Conservation (phyloP, 2,888 invertebrate genomes). For the Panorpa germanica region DNA sequence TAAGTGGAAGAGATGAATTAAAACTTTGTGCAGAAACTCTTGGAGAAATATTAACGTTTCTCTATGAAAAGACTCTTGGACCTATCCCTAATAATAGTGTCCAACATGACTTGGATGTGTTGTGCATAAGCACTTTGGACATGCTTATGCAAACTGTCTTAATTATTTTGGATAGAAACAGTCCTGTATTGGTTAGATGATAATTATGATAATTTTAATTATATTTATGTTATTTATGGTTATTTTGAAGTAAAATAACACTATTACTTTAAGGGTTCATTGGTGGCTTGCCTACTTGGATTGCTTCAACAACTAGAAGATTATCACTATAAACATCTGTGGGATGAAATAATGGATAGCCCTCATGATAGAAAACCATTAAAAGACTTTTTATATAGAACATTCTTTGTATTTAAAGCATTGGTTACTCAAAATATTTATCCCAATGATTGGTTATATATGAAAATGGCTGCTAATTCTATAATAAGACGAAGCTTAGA, state of each 20-base stretch:
- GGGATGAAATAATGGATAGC: conserved; percentile 58
- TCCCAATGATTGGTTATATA: conserved; percentile 78
- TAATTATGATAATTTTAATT: conserved; percentile 14
- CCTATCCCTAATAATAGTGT: conserved; percentile 31
- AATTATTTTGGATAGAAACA: conserved; percentile 59
- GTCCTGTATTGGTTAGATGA: conserved; percentile 49
- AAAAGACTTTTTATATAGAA: conserved; percentile 70
- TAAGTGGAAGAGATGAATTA: conserved; percentile 64
- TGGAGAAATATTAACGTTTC: conserved; percentile 53
- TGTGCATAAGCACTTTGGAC: conserved; percentile 63
- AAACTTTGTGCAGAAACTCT: conserved; percentile 72
- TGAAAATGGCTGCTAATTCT: conserved; percentile 75
- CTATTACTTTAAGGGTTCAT: conserved; percentile 42
- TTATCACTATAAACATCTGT: conserved; percentile 69
- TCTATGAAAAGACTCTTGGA: conserved; percentile 28
- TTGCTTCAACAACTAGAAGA: conserved; percentile 73
- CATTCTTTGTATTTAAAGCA: conserved; percentile 38
- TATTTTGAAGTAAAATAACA: neutral
- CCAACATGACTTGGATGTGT: conserved; percentile 64
- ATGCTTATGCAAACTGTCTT: conserved; percentile 73
- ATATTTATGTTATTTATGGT: neutral
- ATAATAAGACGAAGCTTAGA: conserved; percentile 69
- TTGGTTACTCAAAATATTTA: conserved; percentile 31
- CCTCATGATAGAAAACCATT: conserved; percentile 56
- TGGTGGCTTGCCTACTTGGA: conserved; percentile 75